Conservation (phyloP, 2,888 invertebrate genomes). For the Xiphydria camelus region DNA sequence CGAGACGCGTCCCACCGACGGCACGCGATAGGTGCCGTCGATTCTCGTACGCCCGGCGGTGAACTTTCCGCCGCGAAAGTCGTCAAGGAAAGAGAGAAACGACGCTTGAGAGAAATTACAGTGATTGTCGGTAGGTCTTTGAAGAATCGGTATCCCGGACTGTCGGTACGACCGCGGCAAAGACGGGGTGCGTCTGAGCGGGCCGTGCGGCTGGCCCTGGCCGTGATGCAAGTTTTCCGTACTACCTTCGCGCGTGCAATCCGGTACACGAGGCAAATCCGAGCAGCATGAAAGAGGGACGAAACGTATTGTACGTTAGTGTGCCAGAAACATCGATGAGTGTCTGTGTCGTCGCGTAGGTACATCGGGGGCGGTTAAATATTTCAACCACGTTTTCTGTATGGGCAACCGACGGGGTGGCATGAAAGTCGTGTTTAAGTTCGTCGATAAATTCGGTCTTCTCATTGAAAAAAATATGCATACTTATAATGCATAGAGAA, state of each 20-base stretch:
- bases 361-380: no score
- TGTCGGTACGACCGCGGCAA: slow-evolving; percentile 65
- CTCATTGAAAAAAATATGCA: no score
- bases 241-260: slow-evolving; percentile 59
- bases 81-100: slow-evolving; percentile 16
- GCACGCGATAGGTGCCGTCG: no score
- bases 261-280: slow-evolving; percentile 55
- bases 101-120: slow-evolving; percentile 51
- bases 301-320: background rate
- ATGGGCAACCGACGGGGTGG: no score
- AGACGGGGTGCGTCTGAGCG: slow-evolving; percentile 64
- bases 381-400: no score
- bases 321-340: no score
- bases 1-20: no score
- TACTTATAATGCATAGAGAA: no score
- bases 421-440: no score
- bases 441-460: no score
- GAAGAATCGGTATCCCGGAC: slow-evolving; percentile 65
- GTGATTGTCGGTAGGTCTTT: slow-evolving; percentile 55
- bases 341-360: no score
- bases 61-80: background rate
- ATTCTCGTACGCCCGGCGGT: no score
- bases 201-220: slow-evolving; percentile 54
- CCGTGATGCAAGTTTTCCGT: slow-evolving; percentile 64
- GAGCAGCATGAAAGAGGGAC: slow-evolving; percentile 51